Evolutionary conservation across 2,113 vertebrate genomes (phyloP).

Genomic region (Nibea albiflora): DNA sequence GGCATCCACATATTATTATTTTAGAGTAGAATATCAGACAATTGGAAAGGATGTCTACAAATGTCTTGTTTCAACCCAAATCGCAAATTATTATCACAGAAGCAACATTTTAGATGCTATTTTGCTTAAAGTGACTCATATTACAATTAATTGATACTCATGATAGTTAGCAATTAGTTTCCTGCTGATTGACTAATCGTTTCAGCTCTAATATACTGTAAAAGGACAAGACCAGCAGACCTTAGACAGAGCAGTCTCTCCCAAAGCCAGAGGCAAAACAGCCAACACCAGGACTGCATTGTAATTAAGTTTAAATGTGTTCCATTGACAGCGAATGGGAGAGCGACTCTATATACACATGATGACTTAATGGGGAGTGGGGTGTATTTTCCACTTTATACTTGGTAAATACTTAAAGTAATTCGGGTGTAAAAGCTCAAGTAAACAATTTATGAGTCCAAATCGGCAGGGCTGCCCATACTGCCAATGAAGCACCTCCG

Average conservation of each 20-base stretch:
- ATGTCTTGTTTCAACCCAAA: neutral
- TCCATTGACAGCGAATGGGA: constrained; percentile 32
- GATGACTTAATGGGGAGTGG: constrained; percentile 40
- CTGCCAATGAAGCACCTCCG: constrained; percentile 11
- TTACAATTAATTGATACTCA: neutral
- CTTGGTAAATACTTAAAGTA: constrained; percentile 34
- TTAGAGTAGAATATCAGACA: too few species aligned
- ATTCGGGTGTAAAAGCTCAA: constrained; percentile 40
- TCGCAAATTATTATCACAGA: neutral
- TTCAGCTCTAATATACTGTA: neutral
- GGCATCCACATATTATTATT: neutral
- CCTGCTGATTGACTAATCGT: neutral
- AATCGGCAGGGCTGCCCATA: constrained; percentile 14
- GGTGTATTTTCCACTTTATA: constrained; percentile 46
- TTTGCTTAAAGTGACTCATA: neutral
- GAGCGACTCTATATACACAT: constrained; percentile 18
- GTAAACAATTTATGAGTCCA: constrained; percentile 41
- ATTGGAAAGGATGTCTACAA: neutral
- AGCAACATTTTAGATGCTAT: neutral
- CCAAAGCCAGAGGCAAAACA: constrained; percentile 44
- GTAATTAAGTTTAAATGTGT: constrained; percentile 51
- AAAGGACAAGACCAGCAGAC: neutral
- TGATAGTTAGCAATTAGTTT: neutral
- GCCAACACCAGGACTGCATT: constrained; percentile 22
- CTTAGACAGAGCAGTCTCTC: constrained; percentile 14